Conservation (phyloP, 1,140 invertebrate species). For the Drosophila ogumai region DNA sequence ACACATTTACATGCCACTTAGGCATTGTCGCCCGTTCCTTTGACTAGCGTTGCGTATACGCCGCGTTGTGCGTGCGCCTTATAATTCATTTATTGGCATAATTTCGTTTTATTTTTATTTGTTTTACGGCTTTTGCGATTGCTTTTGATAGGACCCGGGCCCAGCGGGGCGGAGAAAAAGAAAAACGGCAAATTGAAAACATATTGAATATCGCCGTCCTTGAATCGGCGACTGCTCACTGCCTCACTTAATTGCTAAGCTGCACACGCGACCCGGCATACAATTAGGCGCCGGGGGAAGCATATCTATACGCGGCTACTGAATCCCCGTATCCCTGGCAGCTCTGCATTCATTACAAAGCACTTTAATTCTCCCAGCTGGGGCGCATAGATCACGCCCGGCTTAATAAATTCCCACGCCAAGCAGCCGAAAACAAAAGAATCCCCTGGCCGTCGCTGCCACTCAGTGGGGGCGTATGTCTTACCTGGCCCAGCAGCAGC, state of each 20-base stretch:
- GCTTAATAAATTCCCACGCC: constrained; percentile 72
- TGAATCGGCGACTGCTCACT: constrained; percentile 1
- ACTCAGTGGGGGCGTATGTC: constrained; percentile 57
- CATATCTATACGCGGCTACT: not conserved
- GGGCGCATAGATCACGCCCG: constrained; percentile 71
- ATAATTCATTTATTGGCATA: constrained; percentile 83
- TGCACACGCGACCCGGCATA: constrained; percentile 56
- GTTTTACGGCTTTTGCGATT: constrained; percentile 72
- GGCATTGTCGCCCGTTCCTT: constrained; percentile 58
- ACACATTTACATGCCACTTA: constrained; percentile 76
- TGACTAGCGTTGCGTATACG: constrained; percentile 77
- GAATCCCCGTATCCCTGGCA: constrained; percentile 10
- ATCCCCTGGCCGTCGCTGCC: constrained; percentile 49
- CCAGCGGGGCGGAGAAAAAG: not conserved
- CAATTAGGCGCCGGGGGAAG: constrained; percentile 45
- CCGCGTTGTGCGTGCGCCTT: constrained; percentile 64
- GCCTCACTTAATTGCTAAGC: constrained; percentile 60
- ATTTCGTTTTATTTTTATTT: constrained; percentile 83
- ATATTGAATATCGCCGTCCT: constrained; percentile 70
- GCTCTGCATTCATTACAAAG: constrained; percentile 71
- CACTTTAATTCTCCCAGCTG: constrained; percentile 65
- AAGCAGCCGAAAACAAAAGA: constrained; percentile 51
- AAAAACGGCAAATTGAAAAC: constrained; percentile 72
- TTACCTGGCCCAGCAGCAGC: constrained; percentile 48
- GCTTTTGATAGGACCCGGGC: constrained; percentile 53